Conservation (phyloP, 2,797 vertebrate species). For the Sebastes kiyomatsui region DNA sequence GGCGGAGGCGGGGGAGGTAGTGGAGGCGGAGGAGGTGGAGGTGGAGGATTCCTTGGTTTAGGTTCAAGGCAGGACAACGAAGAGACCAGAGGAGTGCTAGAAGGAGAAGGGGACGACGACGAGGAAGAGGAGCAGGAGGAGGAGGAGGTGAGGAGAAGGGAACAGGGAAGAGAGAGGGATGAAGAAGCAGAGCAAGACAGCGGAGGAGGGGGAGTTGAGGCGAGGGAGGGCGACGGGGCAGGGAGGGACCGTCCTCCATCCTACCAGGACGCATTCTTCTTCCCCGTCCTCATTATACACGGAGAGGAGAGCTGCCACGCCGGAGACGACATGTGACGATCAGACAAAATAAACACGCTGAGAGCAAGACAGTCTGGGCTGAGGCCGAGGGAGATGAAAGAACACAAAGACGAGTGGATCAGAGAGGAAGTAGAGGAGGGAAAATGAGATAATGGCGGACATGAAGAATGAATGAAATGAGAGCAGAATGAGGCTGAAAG, state of each 20-base stretch:
- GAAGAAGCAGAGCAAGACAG: slow-evolving; percentile 68
- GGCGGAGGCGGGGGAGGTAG: slow-evolving; percentile 44
- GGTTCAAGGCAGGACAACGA: slow-evolving; percentile 85
- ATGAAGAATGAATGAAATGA: background rate
- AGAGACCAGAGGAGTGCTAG: slow-evolving; percentile 84
- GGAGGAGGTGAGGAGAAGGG: slow-evolving; percentile 49
- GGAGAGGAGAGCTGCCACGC: slow-evolving; percentile 87
- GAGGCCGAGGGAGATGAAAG: slow-evolving; percentile 36
- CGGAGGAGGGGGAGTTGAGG: slow-evolving; percentile 63
- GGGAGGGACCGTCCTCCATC: slow-evolving; percentile 80
- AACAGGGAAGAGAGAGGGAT: slow-evolving; percentile 63
- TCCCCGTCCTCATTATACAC: slow-evolving; percentile 86
- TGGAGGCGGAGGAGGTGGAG: slow-evolving; percentile 69
- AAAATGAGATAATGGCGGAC: background rate
- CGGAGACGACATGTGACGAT: slow-evolving; percentile 79
- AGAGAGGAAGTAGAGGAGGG: background rate
- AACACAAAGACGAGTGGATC: background rate
- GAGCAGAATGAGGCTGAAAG: background rate
- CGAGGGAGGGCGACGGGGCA: slow-evolving; percentile 57
- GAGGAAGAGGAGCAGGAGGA: slow-evolving; percentile 61
- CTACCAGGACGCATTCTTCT: slow-evolving; percentile 87
- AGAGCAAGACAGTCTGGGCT: background rate
- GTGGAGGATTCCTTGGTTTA: slow-evolving; percentile 82
- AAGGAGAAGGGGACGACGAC: slow-evolving; percentile 80
- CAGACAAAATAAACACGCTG: background rate